Evolutionary conservation across 2,113 vertebrate species (phyloP), one percentile per base, ranked within the genome.

Genomic region (Xerus inauris): DNA sequence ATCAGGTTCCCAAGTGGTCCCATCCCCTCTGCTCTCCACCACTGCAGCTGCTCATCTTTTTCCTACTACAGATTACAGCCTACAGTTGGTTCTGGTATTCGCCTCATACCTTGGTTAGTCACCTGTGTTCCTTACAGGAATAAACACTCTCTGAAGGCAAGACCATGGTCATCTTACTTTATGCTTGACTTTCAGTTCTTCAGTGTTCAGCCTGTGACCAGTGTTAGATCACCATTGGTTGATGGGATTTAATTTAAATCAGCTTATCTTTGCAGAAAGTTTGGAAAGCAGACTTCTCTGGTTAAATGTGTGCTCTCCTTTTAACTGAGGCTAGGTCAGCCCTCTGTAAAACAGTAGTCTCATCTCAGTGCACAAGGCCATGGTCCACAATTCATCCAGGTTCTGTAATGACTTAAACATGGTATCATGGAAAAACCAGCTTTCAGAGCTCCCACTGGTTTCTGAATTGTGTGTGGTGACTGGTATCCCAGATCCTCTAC

Each of bases 201-300:
- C 77, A 67, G 62, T 40, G 22, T 5, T 73, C 49, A 59, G 45
- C 28, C 17, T 12, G 16, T 54, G 26, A 14, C 14, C 62, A 49
- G 22, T 51, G 22, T 64, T 75, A 30, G 32, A 3, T 40, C 93
- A 69, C 9, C 71, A 79, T 71, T 69, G 57, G 59, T 83, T 89
- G 42, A 62, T 77, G 87, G 22, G 69, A 93, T 77, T 89, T 77
- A n/a, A 76, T 59, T 73, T 49, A 87, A 90, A 28, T 73, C n/a
- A 62, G 65, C 5, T 7, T 75, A 71, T 42, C 84, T 94, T 86
- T 86, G 12, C 65, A 62, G 38, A 79, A 65, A 22, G 28, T 49
- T 26, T 67, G 38, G 30, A 42, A 76, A 91, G 69, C 10, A 65
- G 57, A 57, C 28, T 24, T 35, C 16, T 67, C 42, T 79, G 35